These are phyloP conservation scores for Guaruba guarouba DNA, from an alignment of 2,113 vertebrate species.

Conservation along the genomic window DNA sequence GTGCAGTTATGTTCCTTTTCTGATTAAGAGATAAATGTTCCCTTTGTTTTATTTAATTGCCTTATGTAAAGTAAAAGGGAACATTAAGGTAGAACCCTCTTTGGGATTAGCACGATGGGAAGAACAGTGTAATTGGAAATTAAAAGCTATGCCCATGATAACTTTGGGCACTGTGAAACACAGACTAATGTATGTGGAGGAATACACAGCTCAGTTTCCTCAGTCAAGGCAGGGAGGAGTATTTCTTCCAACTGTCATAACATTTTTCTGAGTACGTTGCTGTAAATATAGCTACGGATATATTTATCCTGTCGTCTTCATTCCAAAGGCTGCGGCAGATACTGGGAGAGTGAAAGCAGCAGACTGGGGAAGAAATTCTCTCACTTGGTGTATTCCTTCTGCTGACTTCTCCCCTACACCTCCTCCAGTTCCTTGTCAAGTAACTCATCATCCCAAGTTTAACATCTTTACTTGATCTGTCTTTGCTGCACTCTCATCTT, in stretches of 20 bases:
- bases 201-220: not conserved
- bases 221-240: not conserved
- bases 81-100: accelerated
- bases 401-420: not conserved
- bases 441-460: not conserved
- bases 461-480: not conserved
- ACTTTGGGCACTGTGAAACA: accelerated
- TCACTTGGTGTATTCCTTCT: not conserved
- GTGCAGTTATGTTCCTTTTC: not conserved
- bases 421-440: not conserved
- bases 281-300: not conserved
- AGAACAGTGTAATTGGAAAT: not conserved
- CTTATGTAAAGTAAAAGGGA: not conserved
- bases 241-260: not conserved
- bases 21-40: not conserved
- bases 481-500: not conserved
- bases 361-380: not conserved
- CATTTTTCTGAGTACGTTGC: not conserved
- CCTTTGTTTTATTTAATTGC: not conserved
- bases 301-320: slow-evolving; percentile 9
- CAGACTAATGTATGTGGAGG: not conserved
- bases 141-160: not conserved
- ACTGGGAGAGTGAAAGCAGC: not conserved
- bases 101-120: not conserved
- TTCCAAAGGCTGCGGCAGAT: not conserved